Conservation (phyloP, 2,797 vertebrate genomes). For the Myotis pilosus region DNA sequence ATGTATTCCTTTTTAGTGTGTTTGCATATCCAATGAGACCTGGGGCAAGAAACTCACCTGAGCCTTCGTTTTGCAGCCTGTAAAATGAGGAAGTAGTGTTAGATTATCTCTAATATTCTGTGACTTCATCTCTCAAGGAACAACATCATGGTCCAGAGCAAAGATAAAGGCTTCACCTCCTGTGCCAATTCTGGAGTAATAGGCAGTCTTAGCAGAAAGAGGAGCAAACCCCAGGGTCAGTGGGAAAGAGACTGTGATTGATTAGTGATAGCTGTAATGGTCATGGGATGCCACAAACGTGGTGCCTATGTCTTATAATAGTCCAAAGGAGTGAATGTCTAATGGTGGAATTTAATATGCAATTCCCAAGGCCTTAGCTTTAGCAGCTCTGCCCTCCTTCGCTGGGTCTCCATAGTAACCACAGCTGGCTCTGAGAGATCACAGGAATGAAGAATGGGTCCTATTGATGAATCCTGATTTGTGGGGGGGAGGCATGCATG, state of each 20-base stretch:
- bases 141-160: neutral
- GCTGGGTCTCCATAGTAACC: slow-evolving; percentile 31
- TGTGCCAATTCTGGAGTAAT: neutral
- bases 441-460: slow-evolving; percentile 77
- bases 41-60: neutral
- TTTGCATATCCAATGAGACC: slow-evolving; percentile 10
- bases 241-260: neutral
- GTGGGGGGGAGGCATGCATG: neutral
- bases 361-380: neutral
- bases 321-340: slow-evolving; percentile 51
- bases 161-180: neutral
- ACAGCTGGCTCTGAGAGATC: slow-evolving; percentile 17
- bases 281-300: neutral
- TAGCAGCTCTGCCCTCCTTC: slow-evolving; percentile 19
- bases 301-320: neutral
- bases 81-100: neutral
- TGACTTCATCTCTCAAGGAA: neutral
- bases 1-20: neutral
- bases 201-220: neutral
- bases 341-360: slow-evolving; percentile 41
- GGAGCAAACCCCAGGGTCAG: neutral
- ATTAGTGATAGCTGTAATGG: neutral
- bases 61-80: neutral
- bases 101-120: neutral
- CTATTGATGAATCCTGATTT: slow-evolving; percentile 72